A percentile compares a stretch with the other conserved stretches of the same genome.
Conservation (phyloP, 1,140 invertebrate genomes). For the Drosophila grimshawi region DNA sequence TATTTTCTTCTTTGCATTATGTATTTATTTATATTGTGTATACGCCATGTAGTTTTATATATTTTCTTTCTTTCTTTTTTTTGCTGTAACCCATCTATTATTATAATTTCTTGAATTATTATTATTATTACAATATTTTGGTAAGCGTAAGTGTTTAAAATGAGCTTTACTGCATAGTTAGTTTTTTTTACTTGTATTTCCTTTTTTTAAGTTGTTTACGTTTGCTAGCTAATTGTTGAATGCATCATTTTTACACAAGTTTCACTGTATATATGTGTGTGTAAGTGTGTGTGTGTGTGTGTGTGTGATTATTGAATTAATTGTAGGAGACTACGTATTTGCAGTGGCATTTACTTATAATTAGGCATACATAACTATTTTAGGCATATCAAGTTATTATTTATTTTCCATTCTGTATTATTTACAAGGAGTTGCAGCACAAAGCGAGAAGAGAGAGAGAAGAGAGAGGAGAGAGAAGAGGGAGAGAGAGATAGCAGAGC, state of each 20-base stretch:
- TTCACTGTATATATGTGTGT: constrained; percentile 6
- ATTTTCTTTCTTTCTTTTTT: constrained; percentile 3
- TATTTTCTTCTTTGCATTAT: constrained; percentile 9
- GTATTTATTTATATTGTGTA: constrained; percentile 60
- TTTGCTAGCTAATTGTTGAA: constrained; percentile 67
- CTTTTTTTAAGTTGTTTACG: constrained; percentile 31
- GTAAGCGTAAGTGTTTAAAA: constrained; percentile 80
- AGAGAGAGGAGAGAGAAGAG: neutral
- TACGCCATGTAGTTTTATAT: constrained; percentile 38
- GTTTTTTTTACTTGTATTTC: constrained; percentile 9
- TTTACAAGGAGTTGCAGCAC: constrained; percentile 20
- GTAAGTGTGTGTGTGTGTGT: constrained; percentile 16
- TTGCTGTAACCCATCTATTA: constrained; percentile 39
- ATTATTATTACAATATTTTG: constrained; percentile 71
- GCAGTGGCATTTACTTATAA: constrained; percentile 45
- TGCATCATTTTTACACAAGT: constrained; percentile 34
- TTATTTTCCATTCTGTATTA: neutral
- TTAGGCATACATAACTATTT: constrained; percentile 46
- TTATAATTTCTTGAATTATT: constrained; percentile 34
- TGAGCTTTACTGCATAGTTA: constrained; percentile 59
- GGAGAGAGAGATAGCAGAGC: neutral
- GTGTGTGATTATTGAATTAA: constrained; percentile 63
- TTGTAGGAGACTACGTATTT: constrained; percentile 51
- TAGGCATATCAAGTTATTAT: constrained; percentile 45
- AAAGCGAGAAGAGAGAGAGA: neutral